Evolutionary conservation across 2,888 invertebrate genomes (phyloP), one percentile per base, ranked within the genome.

Genomic region (Drosophila nr. perissopoda): DNA sequence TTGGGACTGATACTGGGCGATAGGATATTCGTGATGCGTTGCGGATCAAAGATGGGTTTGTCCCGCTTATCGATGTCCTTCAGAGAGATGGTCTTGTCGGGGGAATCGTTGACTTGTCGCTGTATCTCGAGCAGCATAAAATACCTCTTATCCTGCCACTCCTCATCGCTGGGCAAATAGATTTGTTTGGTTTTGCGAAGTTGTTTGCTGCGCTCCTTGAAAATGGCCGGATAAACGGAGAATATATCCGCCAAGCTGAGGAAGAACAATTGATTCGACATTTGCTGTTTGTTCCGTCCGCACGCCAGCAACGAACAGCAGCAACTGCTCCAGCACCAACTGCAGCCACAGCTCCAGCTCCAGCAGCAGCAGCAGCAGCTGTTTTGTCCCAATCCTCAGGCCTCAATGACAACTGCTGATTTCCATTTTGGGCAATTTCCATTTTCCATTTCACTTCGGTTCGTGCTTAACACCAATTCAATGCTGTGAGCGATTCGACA

Each of bases 171-270:
- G 36, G 95, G 95, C 40, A 95, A 78, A 72, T 89, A 90, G 29
- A 93, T 88, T 29, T 90, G 85, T n/a, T 90, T 87, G 38, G 89
- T 88, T 53, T 92, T 92, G 84, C 94, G 94, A 2, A 91, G 93
- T 21, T 80, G 79, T 1, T 94, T 90, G 54, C 96, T 93, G 77
- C 96, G 92, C 69, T 95, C 94, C 1, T 95, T 94, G 91, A 96
- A 94, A 3, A 96, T 93, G 83, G 94, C 94, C 1, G 96, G 95
- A 87, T 96, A 95, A 8, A 95, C 94, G 21, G 94, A 94, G 90
- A 96, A 96, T 51, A 96, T 93, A 87, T 95, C 92, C 25, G 93
- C 93, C 69, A 92, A 83, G 61, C 92, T 92, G 51, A 93, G 86
- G 67, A 92, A 91, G 71, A 93, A 92, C 18, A 93, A 77, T 64